Conservation (phyloP, 2,888 invertebrate genomes). For the Thalpophila matura region DNA sequence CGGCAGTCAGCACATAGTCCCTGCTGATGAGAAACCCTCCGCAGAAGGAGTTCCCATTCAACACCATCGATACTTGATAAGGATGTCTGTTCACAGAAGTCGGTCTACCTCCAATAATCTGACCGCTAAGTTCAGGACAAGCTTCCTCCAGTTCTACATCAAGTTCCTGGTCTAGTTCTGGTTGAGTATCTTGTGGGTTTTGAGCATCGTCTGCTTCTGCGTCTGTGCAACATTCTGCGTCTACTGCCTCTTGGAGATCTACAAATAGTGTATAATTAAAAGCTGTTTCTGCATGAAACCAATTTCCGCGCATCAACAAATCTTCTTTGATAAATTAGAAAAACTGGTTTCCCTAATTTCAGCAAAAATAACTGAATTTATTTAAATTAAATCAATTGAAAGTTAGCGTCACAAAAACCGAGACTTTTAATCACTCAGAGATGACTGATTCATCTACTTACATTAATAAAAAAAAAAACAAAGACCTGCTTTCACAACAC, state of each 20-base stretch:
- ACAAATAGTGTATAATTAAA: constrained; percentile 50
- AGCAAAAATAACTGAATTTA: too few relatives aligned
- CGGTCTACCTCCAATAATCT: constrained; percentile 85
- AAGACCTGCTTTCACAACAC: background rate
- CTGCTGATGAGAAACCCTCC: constrained; percentile 86
- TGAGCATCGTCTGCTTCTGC: constrained; percentile 66
- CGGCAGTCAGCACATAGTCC: constrained; percentile 84
- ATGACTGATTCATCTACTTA: background rate
- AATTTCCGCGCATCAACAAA: too few relatives aligned
- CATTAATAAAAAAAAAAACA: background rate
- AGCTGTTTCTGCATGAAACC: background rate
- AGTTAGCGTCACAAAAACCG: background rate
- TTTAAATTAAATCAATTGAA: too few relatives aligned
- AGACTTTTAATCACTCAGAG: too few relatives aligned
- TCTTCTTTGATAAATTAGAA: too few relatives aligned
- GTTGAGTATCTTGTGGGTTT: constrained; percentile 63
- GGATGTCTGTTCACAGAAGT: constrained; percentile 84
- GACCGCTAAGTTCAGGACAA: constrained; percentile 85
- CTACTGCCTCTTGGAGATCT: constrained; percentile 82
- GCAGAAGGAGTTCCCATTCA: constrained; percentile 87
- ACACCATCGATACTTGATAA: constrained; percentile 85
- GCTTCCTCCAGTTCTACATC: constrained; percentile 78
- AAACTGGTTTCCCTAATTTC: too few relatives aligned
- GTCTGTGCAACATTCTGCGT: constrained; percentile 72
- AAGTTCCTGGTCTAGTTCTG: constrained; percentile 73